Evolutionary conservation across 2,113 vertebrate species (phyloP).

Genomic region (Burhinus bistriatus): DNA sequence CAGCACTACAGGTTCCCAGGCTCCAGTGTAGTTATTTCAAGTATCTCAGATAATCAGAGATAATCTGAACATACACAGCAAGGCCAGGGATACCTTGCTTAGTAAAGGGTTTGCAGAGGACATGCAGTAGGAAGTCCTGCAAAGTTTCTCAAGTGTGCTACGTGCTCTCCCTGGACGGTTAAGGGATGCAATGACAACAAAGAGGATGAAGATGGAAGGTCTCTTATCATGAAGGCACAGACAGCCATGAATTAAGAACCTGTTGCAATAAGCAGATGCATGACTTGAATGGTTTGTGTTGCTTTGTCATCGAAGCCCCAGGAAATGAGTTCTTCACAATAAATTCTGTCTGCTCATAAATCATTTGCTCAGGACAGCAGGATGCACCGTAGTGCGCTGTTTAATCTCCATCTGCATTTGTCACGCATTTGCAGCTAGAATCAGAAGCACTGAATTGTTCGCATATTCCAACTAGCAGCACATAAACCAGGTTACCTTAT

Average conservation of each 20-base stretch:
- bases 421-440: not conserved
- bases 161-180: accelerated
- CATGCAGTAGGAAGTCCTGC: too few relatives aligned
- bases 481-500: not conserved
- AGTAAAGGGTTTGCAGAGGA: not conserved
- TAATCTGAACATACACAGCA: accelerated
- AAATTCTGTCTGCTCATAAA: not conserved
- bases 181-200: not conserved
- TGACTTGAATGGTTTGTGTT: not conserved
- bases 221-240: not conserved
- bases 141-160: not conserved
- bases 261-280: not conserved
- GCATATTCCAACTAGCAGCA: not conserved
- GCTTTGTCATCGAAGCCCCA: not conserved
- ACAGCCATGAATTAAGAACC: not conserved
- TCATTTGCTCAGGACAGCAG: not conserved
- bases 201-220: not conserved
- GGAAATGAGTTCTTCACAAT: not conserved
- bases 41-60: not conserved
- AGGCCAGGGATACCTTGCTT: not conserved
- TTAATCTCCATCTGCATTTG: not conserved
- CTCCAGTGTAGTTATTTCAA: accelerated
- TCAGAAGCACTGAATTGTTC: not conserved
- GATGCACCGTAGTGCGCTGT: not conserved
- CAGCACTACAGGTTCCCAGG: not conserved